Percentiles rank a stretch among this genome's conserved stretches.
These are phyloP conservation scores for Pelochelys cantorii DNA, from an alignment of 2,797 vertebrate species.

Conservation along the genomic window DNA sequence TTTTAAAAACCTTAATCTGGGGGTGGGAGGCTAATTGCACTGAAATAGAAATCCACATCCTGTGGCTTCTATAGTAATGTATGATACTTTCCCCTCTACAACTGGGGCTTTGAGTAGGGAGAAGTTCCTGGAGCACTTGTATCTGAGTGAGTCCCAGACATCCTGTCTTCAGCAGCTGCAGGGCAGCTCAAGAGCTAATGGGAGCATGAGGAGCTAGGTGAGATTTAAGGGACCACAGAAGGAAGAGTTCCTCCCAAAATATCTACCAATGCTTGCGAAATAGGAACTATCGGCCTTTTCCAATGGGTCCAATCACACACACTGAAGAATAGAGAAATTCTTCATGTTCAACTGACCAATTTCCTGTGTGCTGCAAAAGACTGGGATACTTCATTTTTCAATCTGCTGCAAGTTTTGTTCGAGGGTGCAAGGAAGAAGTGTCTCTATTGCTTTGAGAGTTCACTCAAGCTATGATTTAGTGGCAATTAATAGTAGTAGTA, in stretches of 20 bases:
- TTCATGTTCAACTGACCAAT: neutral
- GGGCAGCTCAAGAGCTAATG: neutral
- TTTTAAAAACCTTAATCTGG: neutral
- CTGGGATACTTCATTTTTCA: neutral
- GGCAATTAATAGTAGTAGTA: neutral
- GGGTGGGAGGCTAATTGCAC: neutral
- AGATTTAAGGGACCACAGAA: neutral
- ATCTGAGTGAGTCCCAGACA: too few species aligned
- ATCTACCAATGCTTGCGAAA: neutral
- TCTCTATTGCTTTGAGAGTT: neutral
- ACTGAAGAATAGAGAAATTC: too few species aligned
- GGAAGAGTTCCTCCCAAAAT: neutral
- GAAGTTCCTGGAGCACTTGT: neutral
- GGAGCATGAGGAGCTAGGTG: neutral
- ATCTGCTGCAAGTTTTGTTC: neutral
- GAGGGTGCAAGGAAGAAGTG: neutral
- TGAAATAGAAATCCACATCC: neutral
- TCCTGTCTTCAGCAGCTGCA: neutral
- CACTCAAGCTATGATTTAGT: neutral
- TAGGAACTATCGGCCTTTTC: neutral
- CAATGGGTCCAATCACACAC: neutral
- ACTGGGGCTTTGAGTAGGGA: neutral
- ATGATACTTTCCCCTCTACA: neutral
- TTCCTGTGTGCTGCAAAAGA: neutral
- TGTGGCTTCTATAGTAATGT: neutral